Conservation (phyloP, 2,797 vertebrate genomes). For the Arnoldichthys spilopterus region DNA sequence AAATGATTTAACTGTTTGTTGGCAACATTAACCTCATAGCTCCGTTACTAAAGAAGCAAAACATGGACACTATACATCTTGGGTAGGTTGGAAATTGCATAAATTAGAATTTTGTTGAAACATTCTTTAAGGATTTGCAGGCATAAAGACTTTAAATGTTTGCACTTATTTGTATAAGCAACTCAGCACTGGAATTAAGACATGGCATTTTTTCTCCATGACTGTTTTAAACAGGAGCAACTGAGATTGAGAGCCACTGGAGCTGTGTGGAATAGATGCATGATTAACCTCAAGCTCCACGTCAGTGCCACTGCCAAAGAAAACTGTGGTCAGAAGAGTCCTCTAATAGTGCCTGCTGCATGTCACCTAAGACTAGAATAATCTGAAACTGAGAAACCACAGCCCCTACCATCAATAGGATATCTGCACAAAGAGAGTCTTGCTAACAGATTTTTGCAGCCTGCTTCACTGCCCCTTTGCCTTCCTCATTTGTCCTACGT, state of each 20-base stretch:
- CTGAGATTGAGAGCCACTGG: background rate
- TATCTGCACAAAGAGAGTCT: constrained; percentile 18
- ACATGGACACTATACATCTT: no score
- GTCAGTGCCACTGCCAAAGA: constrained; percentile 71
- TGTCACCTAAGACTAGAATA: constrained; percentile 87
- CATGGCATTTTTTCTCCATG: background rate
- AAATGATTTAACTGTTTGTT: no score
- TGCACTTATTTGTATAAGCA: background rate
- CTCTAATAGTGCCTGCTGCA: constrained; percentile 84
- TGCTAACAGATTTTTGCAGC: background rate
- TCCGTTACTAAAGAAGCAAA: no score
- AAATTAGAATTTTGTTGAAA: no score
- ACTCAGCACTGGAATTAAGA: background rate
- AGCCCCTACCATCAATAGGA: constrained; percentile 17
- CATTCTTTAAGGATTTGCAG: no score
- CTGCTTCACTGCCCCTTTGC: background rate
- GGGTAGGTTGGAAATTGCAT: no score
- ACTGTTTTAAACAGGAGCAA: background rate
- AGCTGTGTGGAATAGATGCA: constrained; percentile 34
- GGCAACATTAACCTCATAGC: no score
- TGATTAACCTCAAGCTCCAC: constrained; percentile 32
- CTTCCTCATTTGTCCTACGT: constrained; percentile 23
- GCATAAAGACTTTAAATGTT: no score
- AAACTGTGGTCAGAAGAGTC: constrained; percentile 86
- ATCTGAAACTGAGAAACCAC: constrained; percentile 78